Conservation (phyloP, 2,113 vertebrate genomes). For the Cyprinodon brontotheroides region DNA sequence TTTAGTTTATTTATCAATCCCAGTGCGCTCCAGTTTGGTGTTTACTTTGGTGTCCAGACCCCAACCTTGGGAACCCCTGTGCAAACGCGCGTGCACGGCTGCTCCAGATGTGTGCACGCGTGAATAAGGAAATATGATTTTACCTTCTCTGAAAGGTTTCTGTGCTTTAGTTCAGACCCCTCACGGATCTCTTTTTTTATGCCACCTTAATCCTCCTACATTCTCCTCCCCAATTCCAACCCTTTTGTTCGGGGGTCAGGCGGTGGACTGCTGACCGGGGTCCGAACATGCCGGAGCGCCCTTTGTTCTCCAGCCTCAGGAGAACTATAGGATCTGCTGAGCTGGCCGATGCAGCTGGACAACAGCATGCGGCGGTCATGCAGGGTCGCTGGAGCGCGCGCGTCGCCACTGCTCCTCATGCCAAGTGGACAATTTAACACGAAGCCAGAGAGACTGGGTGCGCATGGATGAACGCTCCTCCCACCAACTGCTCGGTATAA, state of each 20-base stretch:
- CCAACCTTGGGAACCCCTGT: neutral
- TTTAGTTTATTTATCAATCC: neutral
- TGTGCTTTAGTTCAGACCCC: neutral
- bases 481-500: slow-evolving; percentile 69
- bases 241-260: slow-evolving; percentile 61
- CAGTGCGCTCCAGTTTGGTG: neutral
- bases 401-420: slow-evolving; percentile 3
- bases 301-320: slow-evolving; percentile 63
- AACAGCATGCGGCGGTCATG: slow-evolving; percentile 31
- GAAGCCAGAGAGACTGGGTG: neutral
- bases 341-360: slow-evolving; percentile 54
- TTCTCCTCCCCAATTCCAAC: slow-evolving; percentile 52
- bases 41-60: neutral
- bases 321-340: slow-evolving; percentile 78
- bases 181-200: slow-evolving; percentile 5
- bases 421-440: neutral
- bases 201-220: slow-evolving; percentile 65
- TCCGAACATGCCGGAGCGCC: slow-evolving; percentile 71
- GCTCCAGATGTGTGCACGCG: neutral
- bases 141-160: slow-evolving; percentile 1
- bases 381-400: slow-evolving; percentile 32
- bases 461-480: slow-evolving; percentile 38
- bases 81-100: neutral
- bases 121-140: neutral
- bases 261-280: slow-evolving; percentile 78